These are phyloP conservation scores for Ceratitis capitata DNA, from an alignment of 1,140 invertebrate genomes.

Conservation along the genomic window DNA sequence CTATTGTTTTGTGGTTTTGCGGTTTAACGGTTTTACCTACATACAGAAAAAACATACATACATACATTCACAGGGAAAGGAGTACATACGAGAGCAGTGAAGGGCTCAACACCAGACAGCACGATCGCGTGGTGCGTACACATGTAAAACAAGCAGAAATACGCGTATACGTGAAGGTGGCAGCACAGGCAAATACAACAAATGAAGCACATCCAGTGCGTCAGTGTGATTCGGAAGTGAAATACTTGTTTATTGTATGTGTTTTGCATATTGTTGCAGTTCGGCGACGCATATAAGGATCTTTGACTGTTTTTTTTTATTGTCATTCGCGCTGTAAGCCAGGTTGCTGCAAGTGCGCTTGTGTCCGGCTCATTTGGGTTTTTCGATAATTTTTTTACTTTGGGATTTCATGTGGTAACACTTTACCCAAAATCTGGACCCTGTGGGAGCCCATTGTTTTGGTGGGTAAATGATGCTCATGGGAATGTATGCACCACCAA, in stretches of 20 bases:
- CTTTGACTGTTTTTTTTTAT: neutral
- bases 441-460: conserved; percentile 43
- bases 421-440: neutral
- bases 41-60: too few species aligned
- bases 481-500: conserved; percentile 57
- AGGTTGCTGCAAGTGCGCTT: conserved; percentile 37
- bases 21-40: too few species aligned
- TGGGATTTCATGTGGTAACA: neutral
- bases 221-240: conserved; percentile 58
- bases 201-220: neutral
- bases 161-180: neutral
- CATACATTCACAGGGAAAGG: too few species aligned
- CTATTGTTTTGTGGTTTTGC: conserved; percentile 9
- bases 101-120: neutral
- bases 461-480: conserved; percentile 51
- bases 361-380: conserved; percentile 31
- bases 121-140: conserved; percentile 58
- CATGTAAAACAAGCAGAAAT: conserved; percentile 49
- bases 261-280: conserved; percentile 57
- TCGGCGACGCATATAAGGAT: neutral
- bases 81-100: neutral
- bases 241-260: too few species aligned
- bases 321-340: neutral
- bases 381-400: conserved; percentile 36
- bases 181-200: neutral